Conservation (phyloP, 1,140 invertebrate species). For the Drosophila pruinosa region DNA sequence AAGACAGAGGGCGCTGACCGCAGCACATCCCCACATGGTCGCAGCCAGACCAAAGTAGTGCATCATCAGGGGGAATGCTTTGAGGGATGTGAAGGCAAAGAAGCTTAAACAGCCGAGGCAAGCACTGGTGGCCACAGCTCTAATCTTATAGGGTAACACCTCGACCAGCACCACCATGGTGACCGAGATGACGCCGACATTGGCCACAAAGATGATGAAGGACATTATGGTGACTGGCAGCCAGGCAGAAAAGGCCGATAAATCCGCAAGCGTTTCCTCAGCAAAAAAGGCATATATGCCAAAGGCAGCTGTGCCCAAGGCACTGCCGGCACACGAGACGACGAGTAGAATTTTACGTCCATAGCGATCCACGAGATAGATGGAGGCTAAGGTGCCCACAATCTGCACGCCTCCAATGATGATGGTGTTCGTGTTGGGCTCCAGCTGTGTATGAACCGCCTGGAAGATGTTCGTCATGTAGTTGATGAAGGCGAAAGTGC, state of each 20-base stretch:
- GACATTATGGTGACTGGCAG: constrained; percentile 65
- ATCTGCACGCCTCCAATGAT: constrained; percentile 84
- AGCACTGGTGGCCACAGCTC: constrained; percentile 57
- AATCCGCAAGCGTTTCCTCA: constrained; percentile 49
- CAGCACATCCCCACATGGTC: constrained; percentile 71
- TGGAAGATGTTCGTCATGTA: constrained; percentile 86
- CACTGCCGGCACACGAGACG: constrained; percentile 54
- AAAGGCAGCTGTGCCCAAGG: constrained; percentile 49
- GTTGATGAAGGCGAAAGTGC: constrained; percentile 71
- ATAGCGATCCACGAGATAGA: constrained; percentile 69
- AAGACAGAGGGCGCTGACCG: constrained; percentile 48
- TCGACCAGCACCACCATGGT: constrained; percentile 75
- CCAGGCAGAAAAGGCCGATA: constrained; percentile 59
- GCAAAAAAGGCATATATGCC: constrained; percentile 68
- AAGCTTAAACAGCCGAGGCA: constrained; percentile 62
- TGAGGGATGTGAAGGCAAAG: constrained; percentile 65
- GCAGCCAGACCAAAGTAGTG: constrained; percentile 60
- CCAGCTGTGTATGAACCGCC: constrained; percentile 84
- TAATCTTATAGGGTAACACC: constrained; percentile 63
- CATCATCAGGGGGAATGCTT: constrained; percentile 71
- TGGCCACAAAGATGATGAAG: constrained; percentile 68
- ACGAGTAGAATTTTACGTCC: constrained; percentile 69
- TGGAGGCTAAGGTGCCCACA: constrained; percentile 80
- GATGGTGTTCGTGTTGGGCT: constrained; percentile 84
- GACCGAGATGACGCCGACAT: constrained; percentile 65